These are phyloP conservation scores for Luffia ferchaultella DNA, from an alignment of 2,888 invertebrate genomes.

Conservation along the genomic window DNA sequence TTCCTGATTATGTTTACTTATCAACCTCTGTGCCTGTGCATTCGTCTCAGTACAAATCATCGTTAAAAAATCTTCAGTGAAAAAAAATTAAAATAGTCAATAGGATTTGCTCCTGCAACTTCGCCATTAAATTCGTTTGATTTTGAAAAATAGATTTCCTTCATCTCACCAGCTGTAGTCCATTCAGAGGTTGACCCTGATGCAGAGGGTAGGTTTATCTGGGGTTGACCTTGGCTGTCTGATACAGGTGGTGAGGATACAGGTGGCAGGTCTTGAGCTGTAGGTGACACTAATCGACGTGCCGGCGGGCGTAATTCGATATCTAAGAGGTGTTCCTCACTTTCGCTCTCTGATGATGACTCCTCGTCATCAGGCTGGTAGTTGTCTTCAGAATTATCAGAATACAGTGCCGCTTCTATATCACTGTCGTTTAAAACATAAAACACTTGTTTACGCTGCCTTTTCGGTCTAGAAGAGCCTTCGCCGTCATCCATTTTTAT, in stretches of 20 bases:
- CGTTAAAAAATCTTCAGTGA: background rate
- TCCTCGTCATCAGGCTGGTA: background rate
- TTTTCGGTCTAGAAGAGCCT: background rate
- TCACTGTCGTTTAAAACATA: background rate
- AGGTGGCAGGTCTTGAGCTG: background rate
- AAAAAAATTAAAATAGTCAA: constrained; percentile 2
- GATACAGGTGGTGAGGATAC: background rate
- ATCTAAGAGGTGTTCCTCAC: background rate
- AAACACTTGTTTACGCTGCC: background rate
- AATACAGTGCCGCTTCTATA: background rate
- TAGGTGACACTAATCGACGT: background rate
- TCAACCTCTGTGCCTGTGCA: background rate
- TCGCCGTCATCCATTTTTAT: no score
- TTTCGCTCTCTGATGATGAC: background rate
- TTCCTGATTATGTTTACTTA: background rate
- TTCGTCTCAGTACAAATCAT: constrained; percentile 3
- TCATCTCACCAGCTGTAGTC: constrained; percentile 1
- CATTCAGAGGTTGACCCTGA: background rate
- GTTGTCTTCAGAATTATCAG: no score
- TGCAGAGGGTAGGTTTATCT: background rate
- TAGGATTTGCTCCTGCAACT: background rate
- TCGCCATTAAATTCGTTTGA: constrained; percentile 6
- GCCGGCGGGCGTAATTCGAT: background rate
- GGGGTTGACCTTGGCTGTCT: background rate
- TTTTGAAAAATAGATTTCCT: constrained; percentile 1